Evolutionary conservation across 2,888 invertebrate genomes (phyloP).

Genomic region (Drosophila anomalipes): DNA sequence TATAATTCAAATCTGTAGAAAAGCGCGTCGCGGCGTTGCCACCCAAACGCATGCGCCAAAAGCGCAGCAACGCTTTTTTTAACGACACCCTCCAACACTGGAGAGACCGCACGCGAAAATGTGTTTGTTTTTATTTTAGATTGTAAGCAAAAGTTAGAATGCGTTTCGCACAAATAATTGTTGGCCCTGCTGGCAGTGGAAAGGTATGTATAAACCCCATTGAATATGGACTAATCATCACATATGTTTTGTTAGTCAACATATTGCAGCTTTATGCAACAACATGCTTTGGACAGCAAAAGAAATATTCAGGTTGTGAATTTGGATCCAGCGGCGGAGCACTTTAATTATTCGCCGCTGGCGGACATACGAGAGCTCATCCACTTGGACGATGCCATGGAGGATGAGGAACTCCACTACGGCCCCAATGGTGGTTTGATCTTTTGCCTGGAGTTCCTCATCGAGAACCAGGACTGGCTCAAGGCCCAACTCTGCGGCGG

Average conservation of each 20-base stretch:
- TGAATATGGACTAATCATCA: no score
- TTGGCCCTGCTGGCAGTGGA: slow-evolving; percentile 98
- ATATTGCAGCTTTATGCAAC: slow-evolving; percentile 95
- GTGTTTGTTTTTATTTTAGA: slow-evolving; percentile 9
- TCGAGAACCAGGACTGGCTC: slow-evolving; percentile 97
- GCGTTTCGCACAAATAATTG: slow-evolving; percentile 97
- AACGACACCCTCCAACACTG: slow-evolving; percentile 34
- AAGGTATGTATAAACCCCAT: slow-evolving; percentile 89
- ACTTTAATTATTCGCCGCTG: slow-evolving; percentile 95
- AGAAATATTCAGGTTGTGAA: slow-evolving; percentile 95
- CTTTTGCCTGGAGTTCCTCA: slow-evolving; percentile 96
- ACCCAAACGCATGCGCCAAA: not conserved
- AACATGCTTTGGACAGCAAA: slow-evolving; percentile 91
- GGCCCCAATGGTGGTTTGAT: slow-evolving; percentile 99
- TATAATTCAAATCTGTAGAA: slow-evolving; percentile 13
- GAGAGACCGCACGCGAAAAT: slow-evolving; percentile 27
- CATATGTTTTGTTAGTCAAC: slow-evolving; percentile 89
- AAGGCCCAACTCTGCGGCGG: slow-evolving; percentile 91
- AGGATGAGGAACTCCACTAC: slow-evolving; percentile 95
- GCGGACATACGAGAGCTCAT: slow-evolving; percentile 96
- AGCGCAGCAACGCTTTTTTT: slow-evolving; percentile 15
- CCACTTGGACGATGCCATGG: slow-evolving; percentile 98
- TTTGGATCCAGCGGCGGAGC: slow-evolving; percentile 98
- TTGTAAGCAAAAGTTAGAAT: slow-evolving; percentile 85
- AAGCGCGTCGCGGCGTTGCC: slow-evolving; percentile 17